A percentile compares a stretch with the other conserved stretches of the same genome.
These are phyloP conservation scores for Sebastes fasciatus DNA, from an alignment of 2,113 vertebrate species.

Conservation along the genomic window DNA sequence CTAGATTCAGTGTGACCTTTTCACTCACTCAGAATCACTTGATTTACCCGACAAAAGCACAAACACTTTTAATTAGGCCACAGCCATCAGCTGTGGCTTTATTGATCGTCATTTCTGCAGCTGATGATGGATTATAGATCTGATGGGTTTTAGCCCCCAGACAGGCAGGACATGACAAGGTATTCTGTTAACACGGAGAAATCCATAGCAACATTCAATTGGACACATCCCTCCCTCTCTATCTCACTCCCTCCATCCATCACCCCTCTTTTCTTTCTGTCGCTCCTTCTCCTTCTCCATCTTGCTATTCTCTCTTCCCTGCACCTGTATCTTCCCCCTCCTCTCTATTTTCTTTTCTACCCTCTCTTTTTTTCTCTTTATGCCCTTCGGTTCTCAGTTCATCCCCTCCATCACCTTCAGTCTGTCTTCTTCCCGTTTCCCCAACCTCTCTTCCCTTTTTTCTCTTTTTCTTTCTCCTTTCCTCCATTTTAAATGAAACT, in stretches of 20 bases:
- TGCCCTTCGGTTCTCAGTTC: neutral
- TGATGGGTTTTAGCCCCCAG: constrained; percentile 58
- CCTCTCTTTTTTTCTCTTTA: neutral
- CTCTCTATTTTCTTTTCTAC: neutral
- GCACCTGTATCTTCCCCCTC: neutral
- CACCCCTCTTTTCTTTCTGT: constrained; percentile 24
- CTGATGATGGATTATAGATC: constrained; percentile 59
- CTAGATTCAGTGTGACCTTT: neutral
- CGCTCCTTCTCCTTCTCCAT: neutral
- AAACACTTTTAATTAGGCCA: constrained; percentile 32
- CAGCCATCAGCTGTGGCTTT: constrained; percentile 2
- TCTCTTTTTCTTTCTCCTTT: neutral
- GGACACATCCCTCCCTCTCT: constrained; percentile 13
- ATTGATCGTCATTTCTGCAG: constrained; percentile 53
- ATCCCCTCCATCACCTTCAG: neutral
- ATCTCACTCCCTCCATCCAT: constrained; percentile 39
- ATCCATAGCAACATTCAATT: constrained; percentile 55
- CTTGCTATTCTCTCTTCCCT: no score
- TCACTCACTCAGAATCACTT: constrained; percentile 7
- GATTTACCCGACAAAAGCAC: constrained; percentile 5
- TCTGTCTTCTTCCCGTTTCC: neutral
- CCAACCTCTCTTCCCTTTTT: neutral
- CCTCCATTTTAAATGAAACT: neutral
- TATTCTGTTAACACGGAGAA: constrained; percentile 62
- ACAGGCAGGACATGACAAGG: constrained; percentile 52